These are phyloP conservation scores for Camponotus fellah DNA, from an alignment of 2,888 invertebrate species.

Conservation along the genomic window DNA sequence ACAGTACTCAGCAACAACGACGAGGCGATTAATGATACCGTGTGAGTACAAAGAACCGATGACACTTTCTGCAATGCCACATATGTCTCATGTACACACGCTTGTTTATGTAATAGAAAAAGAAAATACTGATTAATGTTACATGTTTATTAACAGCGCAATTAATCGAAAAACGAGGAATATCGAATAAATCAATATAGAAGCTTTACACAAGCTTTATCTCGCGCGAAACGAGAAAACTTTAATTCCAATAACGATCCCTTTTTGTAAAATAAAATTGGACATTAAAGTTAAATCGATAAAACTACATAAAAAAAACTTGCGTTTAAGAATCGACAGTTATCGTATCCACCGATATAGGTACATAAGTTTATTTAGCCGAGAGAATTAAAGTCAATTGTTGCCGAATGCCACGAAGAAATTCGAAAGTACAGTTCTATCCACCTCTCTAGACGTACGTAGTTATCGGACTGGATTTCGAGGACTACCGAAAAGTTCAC, in stretches of 20 bases:
- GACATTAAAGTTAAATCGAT: slow-evolving; percentile 1
- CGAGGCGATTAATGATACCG: slow-evolving; percentile 59
- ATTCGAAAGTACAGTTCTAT: slow-evolving; percentile 19
- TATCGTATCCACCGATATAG: neutral
- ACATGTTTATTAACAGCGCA: slow-evolving; percentile 61
- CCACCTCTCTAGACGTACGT: slow-evolving; percentile 4
- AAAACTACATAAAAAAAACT: neutral
- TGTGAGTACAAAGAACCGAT: slow-evolving; percentile 42
- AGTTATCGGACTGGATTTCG: slow-evolving; percentile 41
- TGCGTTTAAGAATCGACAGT: neutral
- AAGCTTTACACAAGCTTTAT: neutral
- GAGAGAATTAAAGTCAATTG: neutral
- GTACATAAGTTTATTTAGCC: slow-evolving; percentile 24
- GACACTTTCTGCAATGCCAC: slow-evolving; percentile 35
- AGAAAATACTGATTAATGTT: slow-evolving; percentile 74
- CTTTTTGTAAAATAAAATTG: neutral
- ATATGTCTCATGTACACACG: slow-evolving; percentile 16
- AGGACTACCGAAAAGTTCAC: slow-evolving; percentile 48
- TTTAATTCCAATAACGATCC: neutral
- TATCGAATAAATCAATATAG: slow-evolving; percentile 54
- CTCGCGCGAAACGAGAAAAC: slow-evolving; percentile 12
- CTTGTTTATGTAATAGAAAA: slow-evolving; percentile 50
- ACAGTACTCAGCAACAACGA: slow-evolving; percentile 50
- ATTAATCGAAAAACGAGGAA: slow-evolving; percentile 59
- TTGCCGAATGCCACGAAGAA: neutral